These are phyloP conservation scores for Mugil cephalus DNA, from an alignment of 2,113 vertebrate species.

Conservation along the genomic window DNA sequence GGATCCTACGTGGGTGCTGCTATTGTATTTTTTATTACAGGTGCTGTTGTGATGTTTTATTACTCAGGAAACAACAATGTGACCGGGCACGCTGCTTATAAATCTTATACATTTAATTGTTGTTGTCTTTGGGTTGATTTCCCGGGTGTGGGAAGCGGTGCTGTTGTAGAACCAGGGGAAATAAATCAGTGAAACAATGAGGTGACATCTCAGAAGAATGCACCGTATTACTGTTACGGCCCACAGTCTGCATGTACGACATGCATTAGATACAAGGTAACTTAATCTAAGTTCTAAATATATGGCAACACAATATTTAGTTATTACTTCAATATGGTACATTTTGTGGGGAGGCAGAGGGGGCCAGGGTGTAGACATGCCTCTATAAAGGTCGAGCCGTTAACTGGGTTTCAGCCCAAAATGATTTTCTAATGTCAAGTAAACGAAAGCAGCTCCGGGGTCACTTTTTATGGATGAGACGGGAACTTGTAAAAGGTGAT, in stretches of 20 bases:
- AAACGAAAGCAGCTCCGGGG: constrained; percentile 42
- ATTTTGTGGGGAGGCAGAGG: constrained; percentile 39
- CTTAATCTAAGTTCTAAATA: constrained; percentile 14
- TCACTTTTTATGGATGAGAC: constrained; percentile 25
- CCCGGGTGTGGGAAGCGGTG: constrained; percentile 42
- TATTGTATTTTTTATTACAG: constrained; percentile 47
- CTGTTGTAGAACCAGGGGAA: constrained; percentile 55
- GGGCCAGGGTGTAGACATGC: constrained; percentile 13
- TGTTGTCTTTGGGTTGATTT: constrained; percentile 70
- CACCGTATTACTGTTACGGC: constrained; percentile 31
- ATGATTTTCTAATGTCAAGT: constrained; percentile 54
- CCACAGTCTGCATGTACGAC: constrained; percentile 12
- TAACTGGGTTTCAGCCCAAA: constrained; percentile 40
- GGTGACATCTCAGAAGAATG: constrained; percentile 33
- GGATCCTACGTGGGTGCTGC: constrained; percentile 32
- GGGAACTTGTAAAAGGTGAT: constrained; percentile 13
- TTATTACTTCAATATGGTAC: constrained; percentile 23
- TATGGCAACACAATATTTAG: constrained; percentile 18
- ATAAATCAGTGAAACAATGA: constrained; percentile 67
- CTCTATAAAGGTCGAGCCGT: constrained; percentile 62
- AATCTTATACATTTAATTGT: constrained; percentile 76
- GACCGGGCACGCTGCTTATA: constrained; percentile 54
- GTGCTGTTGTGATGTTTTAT: constrained; percentile 45
- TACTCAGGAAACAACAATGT: constrained; percentile 51
- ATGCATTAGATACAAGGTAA: constrained; percentile 18